phyloP scores from a whole-genome alignment of 2,888 invertebrate genomes.

The Polydesmus complanatus region DNA sequence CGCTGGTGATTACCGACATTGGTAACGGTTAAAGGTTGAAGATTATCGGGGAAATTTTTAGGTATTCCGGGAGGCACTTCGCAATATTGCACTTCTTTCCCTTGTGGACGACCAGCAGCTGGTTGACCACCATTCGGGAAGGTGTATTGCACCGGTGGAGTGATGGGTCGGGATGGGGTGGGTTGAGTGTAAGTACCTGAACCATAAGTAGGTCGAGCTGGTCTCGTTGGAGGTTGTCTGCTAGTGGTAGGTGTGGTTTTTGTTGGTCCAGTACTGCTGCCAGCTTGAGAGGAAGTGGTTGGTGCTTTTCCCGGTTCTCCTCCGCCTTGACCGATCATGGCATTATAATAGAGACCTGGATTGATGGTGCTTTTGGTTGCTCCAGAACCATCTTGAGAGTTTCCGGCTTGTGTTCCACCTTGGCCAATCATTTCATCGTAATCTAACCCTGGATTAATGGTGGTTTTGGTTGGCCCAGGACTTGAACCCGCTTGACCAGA shows the following conservation, averaged over 20 bases:
- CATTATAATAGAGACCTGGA: background rate
- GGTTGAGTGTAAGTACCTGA: background rate
- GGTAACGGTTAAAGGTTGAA: conserved; percentile 8
- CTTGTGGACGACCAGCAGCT: background rate
- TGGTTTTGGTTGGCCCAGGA: background rate
- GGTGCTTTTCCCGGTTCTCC: background rate
- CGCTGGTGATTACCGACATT: conserved; percentile 1
- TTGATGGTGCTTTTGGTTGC: no score
- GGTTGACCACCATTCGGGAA: background rate
- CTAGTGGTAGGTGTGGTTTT: background rate
- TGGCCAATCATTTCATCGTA: background rate
- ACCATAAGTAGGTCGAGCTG: background rate
- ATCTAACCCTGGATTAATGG: background rate
- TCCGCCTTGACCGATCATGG: background rate
- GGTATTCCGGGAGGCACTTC: background rate
- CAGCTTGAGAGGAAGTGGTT: no score
- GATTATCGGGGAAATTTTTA: conserved; percentile 7
- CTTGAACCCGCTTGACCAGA: background rate
- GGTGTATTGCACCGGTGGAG: background rate
- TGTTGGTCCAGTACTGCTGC: background rate
- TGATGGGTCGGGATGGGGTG: background rate
- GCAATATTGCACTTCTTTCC: background rate
- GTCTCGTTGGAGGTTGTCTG: background rate
- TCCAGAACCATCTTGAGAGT: background rate
- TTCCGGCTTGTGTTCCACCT: background rate